These are phyloP conservation scores for Callipepla californica DNA, from an alignment of 2,113 vertebrate species.

Conservation along the genomic window DNA sequence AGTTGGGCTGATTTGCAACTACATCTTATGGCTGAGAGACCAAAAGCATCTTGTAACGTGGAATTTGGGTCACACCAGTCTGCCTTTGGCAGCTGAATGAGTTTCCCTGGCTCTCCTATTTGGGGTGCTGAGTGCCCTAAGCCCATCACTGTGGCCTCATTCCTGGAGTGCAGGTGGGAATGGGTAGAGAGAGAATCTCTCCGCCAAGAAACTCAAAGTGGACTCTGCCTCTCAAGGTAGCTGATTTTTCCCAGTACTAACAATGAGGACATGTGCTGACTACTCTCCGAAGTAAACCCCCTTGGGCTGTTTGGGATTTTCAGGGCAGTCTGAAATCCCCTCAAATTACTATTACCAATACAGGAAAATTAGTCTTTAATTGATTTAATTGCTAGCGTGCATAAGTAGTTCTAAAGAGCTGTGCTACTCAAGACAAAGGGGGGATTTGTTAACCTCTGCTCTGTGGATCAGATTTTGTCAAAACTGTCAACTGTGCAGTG, in stretches of 20 bases:
- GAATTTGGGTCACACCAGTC: not conserved
- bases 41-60: accelerated
- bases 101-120: not conserved
- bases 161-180: not conserved
- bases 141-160: accelerated
- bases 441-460: not conserved
- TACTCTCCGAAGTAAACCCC: not conserved
- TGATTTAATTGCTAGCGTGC: not conserved
- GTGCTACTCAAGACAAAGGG: not conserved
- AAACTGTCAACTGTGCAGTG: not conserved
- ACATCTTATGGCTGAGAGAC: not conserved
- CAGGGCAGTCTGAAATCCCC: not conserved
- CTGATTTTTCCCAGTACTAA: not conserved
- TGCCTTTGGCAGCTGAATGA: accelerated
- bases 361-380: not conserved
- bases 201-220: not conserved
- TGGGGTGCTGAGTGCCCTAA: not conserved
- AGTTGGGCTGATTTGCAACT: not conserved
- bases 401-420: not conserved
- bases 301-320: not conserved
- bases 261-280: accelerated
- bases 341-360: not conserved
- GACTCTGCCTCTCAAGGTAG: not conserved
- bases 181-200: not conserved
- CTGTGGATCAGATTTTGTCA: not conserved